Base-by-base conservation (phyloP, 2,888 invertebrate genomes). In the Coelinius sp. region DNA sequence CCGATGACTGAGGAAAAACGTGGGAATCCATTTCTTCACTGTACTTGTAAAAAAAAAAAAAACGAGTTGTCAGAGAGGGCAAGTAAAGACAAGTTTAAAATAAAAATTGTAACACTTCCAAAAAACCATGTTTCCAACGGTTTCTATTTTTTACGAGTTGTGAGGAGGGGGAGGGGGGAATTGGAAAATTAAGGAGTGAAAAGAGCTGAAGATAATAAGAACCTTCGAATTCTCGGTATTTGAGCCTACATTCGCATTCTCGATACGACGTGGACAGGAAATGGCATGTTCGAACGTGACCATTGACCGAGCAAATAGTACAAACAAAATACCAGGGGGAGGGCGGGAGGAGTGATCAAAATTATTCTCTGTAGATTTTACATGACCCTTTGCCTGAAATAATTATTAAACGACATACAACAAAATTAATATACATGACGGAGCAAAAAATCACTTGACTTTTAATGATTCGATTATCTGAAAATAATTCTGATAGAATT, bases 281-380 rank as follows among this genome's bases (percentile, higher is more conserved):
- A 82, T 81, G 78, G 81, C 83, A 81, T 80, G 81, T 82, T 80
- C 81, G 83, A 82, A 84, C 84, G 84, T 84, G 84, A 84, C 81
- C 80, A 82, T 79, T 77, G 78, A 80, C 77, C 79, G 73, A 77
- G 80, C 76, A 76, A 79, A 78, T 68, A 77, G 79, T 79, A 81
- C 79, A 82, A 82, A 81, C 80, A 82, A 46, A 63, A 82, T 80
- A 77, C 79, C 79, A 75, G 74, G 77, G 77, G 65, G 63, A 65
- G 71, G 17, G 41, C 62, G 53, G 5, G 12, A 14, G 14, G 25
- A 56, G 62, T 12, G 22, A 44, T 63, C 41, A 24, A 41, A 41
- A 41, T 63, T 41, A 25, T 63, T 63, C 20, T 49, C 8, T 24
- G 27, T 4, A 63, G 41, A 12, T 63, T 63, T 38, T 41, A 41